A percentile compares a stretch with the other conserved stretches of the same genome.
These are phyloP conservation scores for Oscheius sp. DNA, from an alignment of 2,888 invertebrate genomes.

Conservation along the genomic window DNA sequence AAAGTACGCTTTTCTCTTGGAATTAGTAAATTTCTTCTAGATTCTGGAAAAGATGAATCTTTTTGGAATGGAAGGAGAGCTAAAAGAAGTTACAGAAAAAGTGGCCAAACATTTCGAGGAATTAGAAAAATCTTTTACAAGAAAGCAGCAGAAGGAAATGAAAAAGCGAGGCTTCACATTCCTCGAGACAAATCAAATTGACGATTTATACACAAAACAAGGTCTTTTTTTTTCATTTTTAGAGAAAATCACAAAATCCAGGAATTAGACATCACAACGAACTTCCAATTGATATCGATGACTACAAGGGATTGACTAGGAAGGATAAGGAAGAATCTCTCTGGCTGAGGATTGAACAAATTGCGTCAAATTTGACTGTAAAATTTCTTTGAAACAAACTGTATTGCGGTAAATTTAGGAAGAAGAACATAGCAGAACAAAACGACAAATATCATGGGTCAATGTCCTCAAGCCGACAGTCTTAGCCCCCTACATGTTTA, in stretches of 20 bases:
- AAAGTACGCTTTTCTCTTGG: too few relatives aligned
- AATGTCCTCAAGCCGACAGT: constrained; percentile 32
- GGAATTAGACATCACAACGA: constrained; percentile 40
- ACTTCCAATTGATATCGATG: constrained; percentile 29
- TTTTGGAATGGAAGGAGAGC: constrained; percentile 55
- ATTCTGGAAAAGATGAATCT: constrained; percentile 43
- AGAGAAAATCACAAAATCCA: constrained; percentile 24
- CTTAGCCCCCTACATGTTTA: constrained; percentile 62
- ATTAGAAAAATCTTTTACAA: constrained; percentile 44
- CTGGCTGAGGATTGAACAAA: constrained; percentile 52
- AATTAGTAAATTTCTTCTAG: constrained; percentile 3
- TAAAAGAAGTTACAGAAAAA: constrained; percentile 57
- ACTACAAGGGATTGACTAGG: constrained; percentile 32
- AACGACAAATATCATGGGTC: constrained; percentile 1
- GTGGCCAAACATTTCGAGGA: constrained; percentile 56
- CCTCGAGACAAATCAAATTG: constrained; percentile 57
- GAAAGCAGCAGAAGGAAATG: constrained; percentile 52
- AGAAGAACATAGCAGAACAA: constrained; percentile 4
- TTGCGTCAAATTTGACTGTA: constrained; percentile 49
- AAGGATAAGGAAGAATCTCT: constrained; percentile 43
- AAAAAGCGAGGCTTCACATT: constrained; percentile 60
- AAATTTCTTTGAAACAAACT: neutral
- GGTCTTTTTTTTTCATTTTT: constrained; percentile 36
- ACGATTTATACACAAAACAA: constrained; percentile 57
- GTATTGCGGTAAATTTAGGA: neutral